A percentile compares a stretch with the other conserved stretches of the same genome.
These are phyloP conservation scores for Xestoiulus laeticollis DNA, from an alignment of 2,888 invertebrate species.

Conservation along the genomic window DNA sequence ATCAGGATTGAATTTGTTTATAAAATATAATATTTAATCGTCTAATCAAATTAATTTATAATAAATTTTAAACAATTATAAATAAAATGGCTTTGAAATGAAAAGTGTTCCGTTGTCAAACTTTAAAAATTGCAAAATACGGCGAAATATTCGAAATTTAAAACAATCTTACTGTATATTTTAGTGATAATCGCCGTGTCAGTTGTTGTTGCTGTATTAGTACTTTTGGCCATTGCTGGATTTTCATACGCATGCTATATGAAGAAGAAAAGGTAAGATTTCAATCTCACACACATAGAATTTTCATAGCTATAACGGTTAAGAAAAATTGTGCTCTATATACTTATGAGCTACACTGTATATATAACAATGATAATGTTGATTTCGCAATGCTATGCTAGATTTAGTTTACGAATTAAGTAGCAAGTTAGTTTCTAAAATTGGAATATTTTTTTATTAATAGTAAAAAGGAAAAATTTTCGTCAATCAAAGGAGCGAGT, in stretches of 20 bases:
- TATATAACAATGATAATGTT: too few species aligned
- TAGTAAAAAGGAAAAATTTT: neutral
- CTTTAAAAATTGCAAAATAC: too few species aligned
- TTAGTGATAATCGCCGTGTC: neutral
- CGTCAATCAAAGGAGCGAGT: neutral
- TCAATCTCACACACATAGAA: neutral
- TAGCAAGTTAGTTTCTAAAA: neutral
- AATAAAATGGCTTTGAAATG: too few species aligned
- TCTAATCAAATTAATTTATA: neutral
- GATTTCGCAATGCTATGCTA: neutral
- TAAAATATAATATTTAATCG: neutral
- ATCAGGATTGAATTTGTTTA: neutral
- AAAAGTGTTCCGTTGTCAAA: too few species aligned
- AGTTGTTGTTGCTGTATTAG: neutral
- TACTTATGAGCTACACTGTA: too few species aligned
- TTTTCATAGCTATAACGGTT: too few species aligned
- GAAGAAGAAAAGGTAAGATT: neutral
- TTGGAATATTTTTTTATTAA: neutral
- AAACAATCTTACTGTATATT: neutral
- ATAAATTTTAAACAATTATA: neutral
- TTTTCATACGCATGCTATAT: neutral
- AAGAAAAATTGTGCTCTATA: too few species aligned
- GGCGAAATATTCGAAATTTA: neutral
- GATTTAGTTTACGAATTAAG: neutral
- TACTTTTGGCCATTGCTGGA: neutral